Percentiles rank a stretch among this genome's conserved stretches.
These are phyloP conservation scores for Amphimedon queenslandica DNA, from an alignment of 37 sponge, comb jelly and placozoan species.

Conservation along the genomic window DNA sequence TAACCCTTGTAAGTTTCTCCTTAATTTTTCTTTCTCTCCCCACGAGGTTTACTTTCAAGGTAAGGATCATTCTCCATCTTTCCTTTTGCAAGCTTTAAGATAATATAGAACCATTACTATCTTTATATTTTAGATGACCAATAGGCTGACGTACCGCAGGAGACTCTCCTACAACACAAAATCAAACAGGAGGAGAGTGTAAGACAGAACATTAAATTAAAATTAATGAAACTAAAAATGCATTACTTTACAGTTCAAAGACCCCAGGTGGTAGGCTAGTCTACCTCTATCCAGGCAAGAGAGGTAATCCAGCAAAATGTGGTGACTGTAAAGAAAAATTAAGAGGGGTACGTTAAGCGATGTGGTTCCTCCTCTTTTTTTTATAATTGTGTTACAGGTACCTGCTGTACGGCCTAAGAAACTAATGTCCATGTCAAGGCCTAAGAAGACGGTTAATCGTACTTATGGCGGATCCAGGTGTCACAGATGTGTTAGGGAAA, in stretches of 20 bases:
- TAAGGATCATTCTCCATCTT: no score
- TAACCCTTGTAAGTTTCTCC: no score
- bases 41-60: no score
- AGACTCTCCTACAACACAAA: constrained; percentile 90
- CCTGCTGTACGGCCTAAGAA: constrained; percentile 85
- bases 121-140: constrained; percentile 59
- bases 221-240: not conserved
- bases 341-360: constrained; percentile 58
- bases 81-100: no score
- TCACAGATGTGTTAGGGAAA: constrained; percentile 69
- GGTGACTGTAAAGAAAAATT: constrained; percentile 63
- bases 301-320: constrained; percentile 67
- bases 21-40: no score
- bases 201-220: constrained; percentile 30
- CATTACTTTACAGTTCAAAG: constrained; percentile 61
- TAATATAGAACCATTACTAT: no score
- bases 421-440: constrained; percentile 67
- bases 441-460: constrained; percentile 78
- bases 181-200: constrained; percentile 80
- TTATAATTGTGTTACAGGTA: constrained; percentile 19
- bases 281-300: constrained; percentile 87
- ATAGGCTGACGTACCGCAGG: constrained; percentile 80
- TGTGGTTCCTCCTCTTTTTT: not conserved
- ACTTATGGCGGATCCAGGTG: constrained; percentile 84
- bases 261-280: constrained; percentile 91